Evolutionary conservation across 2,888 invertebrate species (phyloP).

Genomic region (Notodonta dromedarius): DNA sequence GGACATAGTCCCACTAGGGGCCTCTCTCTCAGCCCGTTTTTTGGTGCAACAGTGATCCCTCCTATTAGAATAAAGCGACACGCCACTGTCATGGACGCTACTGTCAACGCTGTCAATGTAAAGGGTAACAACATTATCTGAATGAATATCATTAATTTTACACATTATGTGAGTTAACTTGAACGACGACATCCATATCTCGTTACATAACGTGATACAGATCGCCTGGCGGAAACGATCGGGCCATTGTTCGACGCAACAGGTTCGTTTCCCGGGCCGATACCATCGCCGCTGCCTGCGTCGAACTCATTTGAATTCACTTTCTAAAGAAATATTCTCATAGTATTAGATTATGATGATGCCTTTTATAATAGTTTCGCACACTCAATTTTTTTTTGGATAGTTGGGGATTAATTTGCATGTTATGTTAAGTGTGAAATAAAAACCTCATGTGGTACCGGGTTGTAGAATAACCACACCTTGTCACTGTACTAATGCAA

Average conservation of each 20-base stretch:
- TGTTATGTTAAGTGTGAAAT: background rate
- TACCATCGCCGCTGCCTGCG: slow-evolving; percentile 32
- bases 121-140: no score
- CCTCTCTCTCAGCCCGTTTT: no score
- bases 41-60: no score
- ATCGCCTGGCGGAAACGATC: slow-evolving; percentile 45
- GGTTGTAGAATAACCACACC: no score
- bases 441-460: no score
- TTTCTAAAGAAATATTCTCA: slow-evolving; percentile 45
- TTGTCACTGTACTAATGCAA: no score
- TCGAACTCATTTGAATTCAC: slow-evolving; percentile 37
- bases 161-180: no score
- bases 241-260: slow-evolving; percentile 43
- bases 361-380: slow-evolving; percentile 1
- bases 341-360: slow-evolving; percentile 23
- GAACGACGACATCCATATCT: slow-evolving; percentile 8
- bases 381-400: background rate
- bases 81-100: no score
- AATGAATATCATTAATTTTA: no score
- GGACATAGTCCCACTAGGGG: no score
- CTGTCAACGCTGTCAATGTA: no score
- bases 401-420: background rate
- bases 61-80: no score
- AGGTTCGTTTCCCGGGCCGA: slow-evolving; percentile 45
- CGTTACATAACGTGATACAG: slow-evolving; percentile 34